Evolutionary conservation across 2,888 invertebrate species (phyloP), one percentile per base, ranked within the genome.

Genomic region (Operophtera brumata): DNA sequence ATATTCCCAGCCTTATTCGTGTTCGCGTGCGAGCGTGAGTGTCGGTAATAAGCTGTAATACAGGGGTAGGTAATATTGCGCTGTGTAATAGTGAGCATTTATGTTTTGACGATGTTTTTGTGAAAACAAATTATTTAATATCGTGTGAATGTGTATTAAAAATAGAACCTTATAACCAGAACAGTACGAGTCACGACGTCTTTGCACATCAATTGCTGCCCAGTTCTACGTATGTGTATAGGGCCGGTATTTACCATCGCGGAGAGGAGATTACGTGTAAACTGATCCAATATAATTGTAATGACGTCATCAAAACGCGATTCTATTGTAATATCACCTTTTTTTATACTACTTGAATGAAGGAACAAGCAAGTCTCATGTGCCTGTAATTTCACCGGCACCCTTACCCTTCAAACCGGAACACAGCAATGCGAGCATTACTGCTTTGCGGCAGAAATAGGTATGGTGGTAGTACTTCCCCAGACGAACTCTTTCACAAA

Each of bases 1-100:
- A 6, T 53, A 43, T 53, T 47, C 20, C 42, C 46, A 28, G 54
- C 50, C 37, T 54, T 46, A 57, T 52, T n/a, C 34, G 40, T 45
- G 43, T 39, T 54, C 36, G 40, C 44, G 46, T 45, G 52, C 45
- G 26, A 44, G 40, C 45, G 54, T 49, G 49, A 55, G 46, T 41
- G 37, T 26, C 14, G 30, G 46, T 41, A 49, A 46, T 55, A 55
- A 50, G 37, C 45, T 32, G 7, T 50, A 54, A 48, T 48, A 54
- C 53, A 25, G 6, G 36, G 48, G 44, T 52, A 46, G 35, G 35
- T 45, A 34, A 34, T 40, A 54, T 20, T 39, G 37, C 37, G 49
- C 46, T 35, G 12, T 49, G 49, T 47, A 53, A 43, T 41, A 51
- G 13, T 48, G 43, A 34, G 47, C 54, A 40, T 44, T 54, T 54